Base-by-base conservation (phyloP, 2,888 invertebrate genomes). In the Eupithecia dodoneata region DNA sequence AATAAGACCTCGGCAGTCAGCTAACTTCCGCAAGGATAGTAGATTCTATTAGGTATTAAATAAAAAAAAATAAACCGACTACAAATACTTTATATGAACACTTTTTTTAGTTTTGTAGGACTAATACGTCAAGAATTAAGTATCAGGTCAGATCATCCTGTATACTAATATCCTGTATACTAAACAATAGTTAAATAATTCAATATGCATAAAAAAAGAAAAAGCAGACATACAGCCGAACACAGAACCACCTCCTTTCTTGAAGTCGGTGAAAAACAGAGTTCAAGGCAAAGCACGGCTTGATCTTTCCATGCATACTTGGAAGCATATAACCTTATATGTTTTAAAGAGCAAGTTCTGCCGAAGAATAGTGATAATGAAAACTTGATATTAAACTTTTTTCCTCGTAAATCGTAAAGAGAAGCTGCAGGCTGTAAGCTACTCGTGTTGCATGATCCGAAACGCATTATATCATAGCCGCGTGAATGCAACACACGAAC, bases 401-500 rank as follows among this genome's bases (percentile, higher is more conserved):
- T 59, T 59, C n/a, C 4, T 59, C 59, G 3, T 59, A 59, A 18
- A 30, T 63, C 15, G 59, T 59, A 59, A 18, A 59, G 63, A 15
- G 12, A 41, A 65, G 65, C 65, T 65, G 41, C 18, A 66, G 6
- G 42, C 42, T 66, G 66, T 6, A 66, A 42, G 42, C 66, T 41
- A 42, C 42, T 45, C 15, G 12, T 72, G 65, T 73, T 75, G 70
- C 72, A 70, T 69, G 47, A 55, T 71, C 72, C 30, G 18, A 73
- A 71, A 74, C 18, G 73, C 73, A 73, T 77, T 75, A 73, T 45
- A 71, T 69, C 41, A 76, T 70, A 59, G 70, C 45, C 65, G 65
- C 65, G 49, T 70, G 75, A 70, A 78, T 78, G 78, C 77, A 74
- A 69, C 72, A 72, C 67, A 71, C 45, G 69, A 74, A 76, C 70